phyloP scores from a whole-genome alignment of 2,113 vertebrate genomes.

The Scophthalmus maximus region DNA sequence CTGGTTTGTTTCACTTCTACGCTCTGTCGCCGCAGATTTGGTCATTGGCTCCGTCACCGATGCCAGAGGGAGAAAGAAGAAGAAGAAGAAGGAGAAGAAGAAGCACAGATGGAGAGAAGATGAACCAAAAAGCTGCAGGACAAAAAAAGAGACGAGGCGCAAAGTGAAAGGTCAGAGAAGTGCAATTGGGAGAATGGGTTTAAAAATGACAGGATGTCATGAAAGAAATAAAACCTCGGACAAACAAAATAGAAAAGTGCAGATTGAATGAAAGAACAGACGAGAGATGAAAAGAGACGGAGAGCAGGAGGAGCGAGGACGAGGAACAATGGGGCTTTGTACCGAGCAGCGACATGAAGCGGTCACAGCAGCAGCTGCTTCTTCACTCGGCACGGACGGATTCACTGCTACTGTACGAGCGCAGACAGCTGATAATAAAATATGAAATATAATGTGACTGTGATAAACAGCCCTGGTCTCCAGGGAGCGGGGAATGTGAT shows the following conservation, averaged over 20 bases:
- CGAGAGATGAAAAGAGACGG: conserved; percentile 36
- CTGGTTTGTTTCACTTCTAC: conserved; percentile 22
- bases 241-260: not conserved
- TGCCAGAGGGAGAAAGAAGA: conserved; percentile 18
- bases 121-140: conserved; percentile 42
- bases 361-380: conserved; percentile 33
- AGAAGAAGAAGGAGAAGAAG: no score
- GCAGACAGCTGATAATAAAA: no score
- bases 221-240: not conserved
- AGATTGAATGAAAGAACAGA: not conserved
- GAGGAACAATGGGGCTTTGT: conserved; percentile 52
- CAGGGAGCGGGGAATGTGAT: no score
- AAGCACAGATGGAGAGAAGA: conserved; percentile 54
- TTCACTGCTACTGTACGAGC: no score
- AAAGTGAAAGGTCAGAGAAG: conserved; percentile 26
- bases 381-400: no score
- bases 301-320: not conserved
- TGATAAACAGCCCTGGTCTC: no score
- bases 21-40: conserved; percentile 33
- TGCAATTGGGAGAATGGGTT: conserved; percentile 18
- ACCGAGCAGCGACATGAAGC: conserved; percentile 27
- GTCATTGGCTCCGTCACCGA: conserved; percentile 38
- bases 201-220: conserved; percentile 10
- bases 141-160: conserved; percentile 11
- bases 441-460: no score